phyloP scores from a whole-genome alignment of 2,888 invertebrate genomes.

The Laothoe populi region DNA sequence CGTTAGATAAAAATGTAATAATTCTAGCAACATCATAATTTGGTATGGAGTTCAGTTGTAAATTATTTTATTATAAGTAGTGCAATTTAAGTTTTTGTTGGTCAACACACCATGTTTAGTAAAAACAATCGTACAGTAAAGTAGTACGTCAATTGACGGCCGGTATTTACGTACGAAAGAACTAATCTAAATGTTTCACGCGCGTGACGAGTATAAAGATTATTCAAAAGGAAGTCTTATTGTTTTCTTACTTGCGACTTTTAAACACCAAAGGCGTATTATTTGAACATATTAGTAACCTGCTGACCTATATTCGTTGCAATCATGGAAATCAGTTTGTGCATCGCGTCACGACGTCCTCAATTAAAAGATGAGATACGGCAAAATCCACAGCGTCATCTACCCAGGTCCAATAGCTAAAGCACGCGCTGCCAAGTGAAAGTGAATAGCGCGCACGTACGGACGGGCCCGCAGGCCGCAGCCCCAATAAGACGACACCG shows the following conservation, averaged over 20 bases:
- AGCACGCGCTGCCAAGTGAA: constrained; percentile 78
- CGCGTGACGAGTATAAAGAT: neutral
- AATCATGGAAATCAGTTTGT: neutral
- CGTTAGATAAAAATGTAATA: no score
- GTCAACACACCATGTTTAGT: constrained; percentile 25
- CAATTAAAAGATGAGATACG: constrained; percentile 54
- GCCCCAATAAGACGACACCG: constrained; percentile 82
- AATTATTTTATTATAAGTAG: neutral
- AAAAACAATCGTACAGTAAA: constrained; percentile 19
- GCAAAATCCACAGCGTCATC: constrained; percentile 53
- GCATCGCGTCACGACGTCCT: constrained; percentile 41
- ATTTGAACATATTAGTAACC: neutral
- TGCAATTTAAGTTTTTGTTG: constrained; percentile 4
- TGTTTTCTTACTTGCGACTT: neutral
- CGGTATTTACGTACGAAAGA: constrained; percentile 9
- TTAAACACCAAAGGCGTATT: neutral
- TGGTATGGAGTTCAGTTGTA: neutral
- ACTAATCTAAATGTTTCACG: neutral
- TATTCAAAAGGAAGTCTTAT: constrained; percentile 2
- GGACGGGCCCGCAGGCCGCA: constrained; percentile 66
- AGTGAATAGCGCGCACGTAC: constrained; percentile 81
- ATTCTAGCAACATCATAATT: neutral
- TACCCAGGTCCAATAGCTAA: constrained; percentile 61
- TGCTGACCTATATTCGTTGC: neutral
- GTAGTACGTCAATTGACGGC: constrained; percentile 10